phyloP scores from a whole-genome alignment of 2,113 vertebrate genomes.

The Poecile atricapillus region DNA sequence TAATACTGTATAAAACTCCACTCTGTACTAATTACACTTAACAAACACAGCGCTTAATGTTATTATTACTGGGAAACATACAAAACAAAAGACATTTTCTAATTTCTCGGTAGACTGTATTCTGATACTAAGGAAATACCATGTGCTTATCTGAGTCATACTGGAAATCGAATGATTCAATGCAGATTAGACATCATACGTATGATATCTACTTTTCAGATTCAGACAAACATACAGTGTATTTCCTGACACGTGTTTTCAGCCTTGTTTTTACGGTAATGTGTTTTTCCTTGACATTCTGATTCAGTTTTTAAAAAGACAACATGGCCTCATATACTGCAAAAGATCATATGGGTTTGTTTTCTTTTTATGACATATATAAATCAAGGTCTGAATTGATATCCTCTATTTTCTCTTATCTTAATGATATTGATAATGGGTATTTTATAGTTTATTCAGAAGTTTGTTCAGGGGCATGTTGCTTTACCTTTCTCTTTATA shows the following conservation, averaged over 20 bases:
- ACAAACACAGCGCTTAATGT: constrained; percentile 35
- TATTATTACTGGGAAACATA: constrained; percentile 48
- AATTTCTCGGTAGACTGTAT: neutral
- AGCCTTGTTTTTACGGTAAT: neutral
- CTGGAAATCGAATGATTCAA: neutral
- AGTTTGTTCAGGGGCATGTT: neutral
- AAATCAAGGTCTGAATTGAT: neutral
- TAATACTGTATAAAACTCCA: constrained; percentile 38
- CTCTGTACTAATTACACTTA: constrained; percentile 55
- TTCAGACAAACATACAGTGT: neutral
- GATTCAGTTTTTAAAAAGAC: neutral
- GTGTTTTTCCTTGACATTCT: neutral
- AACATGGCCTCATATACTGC: neutral
- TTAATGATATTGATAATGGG: neutral
- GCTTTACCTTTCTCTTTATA: neutral
- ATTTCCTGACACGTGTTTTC: neutral
- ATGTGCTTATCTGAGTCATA: neutral
- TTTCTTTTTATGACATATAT: neutral
- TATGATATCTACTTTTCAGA: neutral
- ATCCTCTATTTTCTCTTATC: neutral
- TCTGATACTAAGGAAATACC: neutral
- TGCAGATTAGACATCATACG: neutral
- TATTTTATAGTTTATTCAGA: neutral
- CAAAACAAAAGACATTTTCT: constrained; percentile 8
- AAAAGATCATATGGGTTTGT: neutral